These are phyloP conservation scores for Falco berigora DNA, from an alignment of 2,797 vertebrate species.

Conservation along the genomic window DNA sequence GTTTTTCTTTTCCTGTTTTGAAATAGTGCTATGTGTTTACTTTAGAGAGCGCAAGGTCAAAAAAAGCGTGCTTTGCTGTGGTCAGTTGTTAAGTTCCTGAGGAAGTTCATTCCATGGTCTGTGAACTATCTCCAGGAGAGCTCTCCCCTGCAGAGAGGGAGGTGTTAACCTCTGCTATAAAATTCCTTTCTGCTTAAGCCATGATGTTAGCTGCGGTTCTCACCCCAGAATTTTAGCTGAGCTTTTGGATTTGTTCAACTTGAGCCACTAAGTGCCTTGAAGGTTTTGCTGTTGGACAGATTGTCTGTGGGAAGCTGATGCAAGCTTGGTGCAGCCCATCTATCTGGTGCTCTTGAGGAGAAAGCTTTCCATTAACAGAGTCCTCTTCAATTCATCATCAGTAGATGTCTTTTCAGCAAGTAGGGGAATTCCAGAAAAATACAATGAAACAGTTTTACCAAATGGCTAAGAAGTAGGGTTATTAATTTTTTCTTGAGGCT, in stretches of 20 bases:
- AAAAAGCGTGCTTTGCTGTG: neutral
- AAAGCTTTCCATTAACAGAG: neutral
- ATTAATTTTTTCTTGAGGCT: neutral
- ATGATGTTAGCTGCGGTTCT: neutral
- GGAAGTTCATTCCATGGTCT: neutral
- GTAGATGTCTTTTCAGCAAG: neutral
- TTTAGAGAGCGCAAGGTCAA: neutral
- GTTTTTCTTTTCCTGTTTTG: slow-evolving; percentile 1
- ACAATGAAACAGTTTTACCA: neutral
- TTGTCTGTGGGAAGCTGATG: neutral
- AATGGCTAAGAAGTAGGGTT: neutral
- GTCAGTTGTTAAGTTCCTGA: neutral
- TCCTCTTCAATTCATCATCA: neutral
- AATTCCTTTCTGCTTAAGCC: neutral
- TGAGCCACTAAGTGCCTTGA: neutral
- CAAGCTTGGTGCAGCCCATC: neutral
- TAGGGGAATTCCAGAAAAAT: neutral
- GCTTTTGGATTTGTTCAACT: neutral
- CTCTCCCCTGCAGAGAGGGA: neutral
- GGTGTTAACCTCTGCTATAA: neutral
- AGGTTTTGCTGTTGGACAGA: neutral
- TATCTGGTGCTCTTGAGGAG: neutral
- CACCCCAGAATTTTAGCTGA: neutral
- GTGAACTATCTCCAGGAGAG: neutral
- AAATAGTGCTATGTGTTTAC: neutral